These are phyloP conservation scores for Drosophila funebris DNA, from an alignment of 1,140 invertebrate species.

Conservation along the genomic window DNA sequence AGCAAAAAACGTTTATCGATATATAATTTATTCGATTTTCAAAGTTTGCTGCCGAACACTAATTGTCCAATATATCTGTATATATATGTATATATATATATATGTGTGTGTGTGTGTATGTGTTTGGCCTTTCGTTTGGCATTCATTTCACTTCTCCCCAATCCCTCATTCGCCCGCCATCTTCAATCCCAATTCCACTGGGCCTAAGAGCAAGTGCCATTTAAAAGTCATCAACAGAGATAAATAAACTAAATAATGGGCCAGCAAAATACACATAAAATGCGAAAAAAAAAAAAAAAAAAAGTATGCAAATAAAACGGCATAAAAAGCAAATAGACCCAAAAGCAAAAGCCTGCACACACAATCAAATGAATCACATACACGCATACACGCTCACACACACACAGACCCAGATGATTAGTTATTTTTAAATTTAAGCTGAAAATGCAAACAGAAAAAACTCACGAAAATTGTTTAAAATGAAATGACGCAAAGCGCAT, in stretches of 20 bases:
- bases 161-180: not conserved
- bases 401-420: slow-evolving; percentile 31
- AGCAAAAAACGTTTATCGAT: not conserved
- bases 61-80: slow-evolving; percentile 5
- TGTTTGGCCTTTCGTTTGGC: slow-evolving; percentile 30
- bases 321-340: slow-evolving; percentile 44
- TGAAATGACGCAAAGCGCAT: slow-evolving; percentile 76
- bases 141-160: slow-evolving; percentile 10
- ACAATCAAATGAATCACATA: slow-evolving; percentile 16
- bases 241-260: slow-evolving; percentile 76
- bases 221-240: slow-evolving; percentile 79
- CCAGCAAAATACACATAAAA: slow-evolving; percentile 53
- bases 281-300: slow-evolving; percentile 20
- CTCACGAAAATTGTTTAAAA: slow-evolving; percentile 61
- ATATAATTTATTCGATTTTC: not conserved
- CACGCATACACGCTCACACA: not conserved
- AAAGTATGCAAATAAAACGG: slow-evolving; percentile 70
- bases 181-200: not conserved
- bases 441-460: slow-evolving; percentile 53
- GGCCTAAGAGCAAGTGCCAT: slow-evolving; percentile 64
- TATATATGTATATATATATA: no score
- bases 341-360: slow-evolving; percentile 27
- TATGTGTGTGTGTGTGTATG: not conserved
- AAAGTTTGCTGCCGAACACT: not conserved
- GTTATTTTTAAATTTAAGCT: slow-evolving; percentile 71